Base-by-base conservation (phyloP, 2,888 invertebrate genomes). In the Mycalesis mineus region DNA sequence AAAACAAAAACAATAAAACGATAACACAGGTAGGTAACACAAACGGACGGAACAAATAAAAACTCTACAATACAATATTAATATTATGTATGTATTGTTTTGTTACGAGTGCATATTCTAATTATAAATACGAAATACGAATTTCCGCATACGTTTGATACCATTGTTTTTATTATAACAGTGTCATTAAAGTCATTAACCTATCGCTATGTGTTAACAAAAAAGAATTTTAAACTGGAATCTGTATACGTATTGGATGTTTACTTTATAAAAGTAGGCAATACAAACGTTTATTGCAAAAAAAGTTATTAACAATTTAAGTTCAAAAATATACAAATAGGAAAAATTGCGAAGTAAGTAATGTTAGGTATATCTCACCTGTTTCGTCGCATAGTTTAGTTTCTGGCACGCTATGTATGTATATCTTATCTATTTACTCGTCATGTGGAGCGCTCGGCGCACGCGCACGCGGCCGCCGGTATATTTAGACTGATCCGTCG, bases 401-500 rank as follows among this genome's bases (percentile, higher is more conserved):
- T 73, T 70, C 70, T 75, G 68, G 69, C 75, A 78, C 79, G 74
- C 78, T 73, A 74, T 73, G 73, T 45, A 37, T 74, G 71, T 78
- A 71, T 85, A 82, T 84, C 82, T 88, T 88, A 88, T 88, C 86
- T 79, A 74, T 36, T 9, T 73, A 74, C 75, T 81, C 84, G 80
- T 44, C 53, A 51, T 82, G 80, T 82, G 71, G 75, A 75, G 75
- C 75, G 77, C 70, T 73, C 71, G 71, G 76, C 75, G 71, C 72
- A 70, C 80, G 85, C 84, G 82, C 77, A 82, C 87, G 84, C 84
- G 73, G 67, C 74, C 78, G 77, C 79, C 82, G 80, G 80, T 88
- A 86, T 84, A 87, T 86, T 87, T 88, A 88, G 88, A 88, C 84
- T 86, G 87, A 80, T 78, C 75, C 77, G 73, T 75, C 73, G 75